Base-by-base conservation (phyloP, 2,888 invertebrate species). In the Ophonus ardosiacus region DNA sequence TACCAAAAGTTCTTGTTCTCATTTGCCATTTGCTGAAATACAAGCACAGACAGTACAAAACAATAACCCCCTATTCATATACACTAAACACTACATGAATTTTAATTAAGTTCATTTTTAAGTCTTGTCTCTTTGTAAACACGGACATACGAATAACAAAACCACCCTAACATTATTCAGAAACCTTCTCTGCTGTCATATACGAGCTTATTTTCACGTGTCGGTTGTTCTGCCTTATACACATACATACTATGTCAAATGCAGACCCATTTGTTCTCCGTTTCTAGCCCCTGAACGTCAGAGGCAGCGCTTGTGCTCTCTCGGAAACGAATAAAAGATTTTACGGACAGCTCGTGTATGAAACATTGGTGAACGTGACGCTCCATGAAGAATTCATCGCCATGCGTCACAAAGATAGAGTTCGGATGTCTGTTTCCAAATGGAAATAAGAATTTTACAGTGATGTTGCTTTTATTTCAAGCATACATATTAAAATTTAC, bases 211-310 rank as follows among this genome's bases (percentile, higher is more conserved):
- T 63, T 63, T 63, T 21, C 63, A 63, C 63, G 63, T 21, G 24
- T 1, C 31, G 31, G 68, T 15, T 10, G 31, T 7, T 68, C 68
- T 24, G 10, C 6, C 68, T 8, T 68, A n/a, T n/a, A 68, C 38
- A 68, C 68, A 68, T 68, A 68, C 24, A 68, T 68, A 38, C 10
- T 68, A 68, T 68, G 68, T 68, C 68, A 68, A 68, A 68, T 68
- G 68, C 68, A 68, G n/a, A 68, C 7, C 68, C 68, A 68, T 68
- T 68, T 68, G 68, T 59, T 68, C 7, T 68, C 38, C 13, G 68
- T 68, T 68, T 38, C 38, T n/a, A 31, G 24, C 38, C 68, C 8
- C 63, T 13, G 59, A 59, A 59, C 59, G 43, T 13, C 43, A 51
- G 43, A 8, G 10, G 43, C 31, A 31, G 31, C 3, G 5, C 31